Evolutionary conservation across 2,797 vertebrate species (phyloP).

Genomic region (Syngnathus rostellatus): DNA sequence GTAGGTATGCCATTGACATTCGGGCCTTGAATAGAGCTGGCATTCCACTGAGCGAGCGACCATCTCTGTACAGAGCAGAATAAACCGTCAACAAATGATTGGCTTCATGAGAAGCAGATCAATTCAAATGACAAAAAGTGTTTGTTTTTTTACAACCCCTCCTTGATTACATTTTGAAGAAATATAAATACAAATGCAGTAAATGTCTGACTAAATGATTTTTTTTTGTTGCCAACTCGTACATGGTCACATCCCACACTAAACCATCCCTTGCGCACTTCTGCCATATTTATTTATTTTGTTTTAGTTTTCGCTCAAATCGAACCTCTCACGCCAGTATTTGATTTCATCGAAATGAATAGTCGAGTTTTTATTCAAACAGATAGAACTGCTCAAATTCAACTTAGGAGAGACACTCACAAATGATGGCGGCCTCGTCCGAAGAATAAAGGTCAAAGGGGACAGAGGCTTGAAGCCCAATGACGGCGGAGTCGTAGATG

Average conservation of each 20-base stretch:
- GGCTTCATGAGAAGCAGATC: neutral
- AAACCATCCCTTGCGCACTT: neutral
- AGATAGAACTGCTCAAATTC: slow-evolving; percentile 83
- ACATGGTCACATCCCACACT: slow-evolving; percentile 27
- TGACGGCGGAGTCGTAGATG: slow-evolving; percentile 81
- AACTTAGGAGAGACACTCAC: slow-evolving; percentile 82
- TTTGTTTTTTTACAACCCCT: neutral
- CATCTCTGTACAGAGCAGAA: neutral
- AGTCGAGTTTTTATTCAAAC: slow-evolving; percentile 8
- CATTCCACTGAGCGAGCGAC: neutral
- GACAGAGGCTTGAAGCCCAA: slow-evolving; percentile 89
- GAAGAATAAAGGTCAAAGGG: slow-evolving; percentile 89
- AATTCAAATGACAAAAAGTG: neutral
- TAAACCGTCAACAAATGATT: neutral
- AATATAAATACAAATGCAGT: neutral
- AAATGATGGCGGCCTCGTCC: slow-evolving; percentile 81
- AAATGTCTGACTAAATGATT: neutral
- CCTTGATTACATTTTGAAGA: neutral
- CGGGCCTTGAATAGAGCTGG: neutral
- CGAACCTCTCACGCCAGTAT: neutral
- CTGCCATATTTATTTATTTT: slow-evolving; percentile 13
- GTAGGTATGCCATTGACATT: slow-evolving; percentile 46
- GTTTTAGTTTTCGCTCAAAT: neutral
- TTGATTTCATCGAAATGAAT: neutral
- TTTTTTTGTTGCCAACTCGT: slow-evolving; percentile 14